A percentile compares a stretch with the other conserved stretches of the same genome.
These are phyloP conservation scores for Idris sp. DNA, from an alignment of 1,140 invertebrate species.

Conservation along the genomic window DNA sequence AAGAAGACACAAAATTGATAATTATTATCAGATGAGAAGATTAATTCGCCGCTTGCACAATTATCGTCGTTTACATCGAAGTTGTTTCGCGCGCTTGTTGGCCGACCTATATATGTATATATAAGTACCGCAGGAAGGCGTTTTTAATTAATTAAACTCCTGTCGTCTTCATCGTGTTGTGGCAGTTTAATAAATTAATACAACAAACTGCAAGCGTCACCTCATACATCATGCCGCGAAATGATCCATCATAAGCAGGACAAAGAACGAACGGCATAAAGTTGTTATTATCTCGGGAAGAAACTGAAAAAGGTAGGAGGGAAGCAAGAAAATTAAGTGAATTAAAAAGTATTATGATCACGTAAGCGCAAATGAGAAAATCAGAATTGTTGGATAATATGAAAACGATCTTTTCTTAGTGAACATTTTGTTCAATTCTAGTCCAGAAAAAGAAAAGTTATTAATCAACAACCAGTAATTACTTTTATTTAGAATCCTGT, in stretches of 20 bases:
- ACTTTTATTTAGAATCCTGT: no score
- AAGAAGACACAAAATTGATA: no score
- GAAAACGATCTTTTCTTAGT: no score
- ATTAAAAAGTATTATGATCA: not conserved
- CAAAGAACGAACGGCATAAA: constrained; percentile 20
- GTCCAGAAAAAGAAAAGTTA: no score
- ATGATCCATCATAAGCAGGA: constrained; percentile 39
- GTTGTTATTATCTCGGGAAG: constrained; percentile 37
- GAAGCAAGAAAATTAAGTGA: not conserved
- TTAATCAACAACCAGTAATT: no score
- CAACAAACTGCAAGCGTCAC: constrained; percentile 39
- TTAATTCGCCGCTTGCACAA: no score
- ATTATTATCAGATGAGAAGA: no score
- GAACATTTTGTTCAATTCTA: no score
- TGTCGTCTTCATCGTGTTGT: constrained; percentile 39
- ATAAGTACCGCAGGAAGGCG: not conserved
- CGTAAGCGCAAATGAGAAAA: constrained; percentile 14
- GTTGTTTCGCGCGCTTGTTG: constrained; percentile 8
- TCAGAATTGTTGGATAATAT: not conserved
- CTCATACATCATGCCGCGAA: constrained; percentile 39
- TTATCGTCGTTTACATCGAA: constrained; percentile 13
- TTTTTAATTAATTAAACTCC: constrained; percentile 54
- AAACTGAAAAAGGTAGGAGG: constrained; percentile 9
- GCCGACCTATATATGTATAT: no score
- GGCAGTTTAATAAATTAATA: constrained; percentile 58